Percentiles rank a stretch among this genome's conserved stretches.
These are phyloP conservation scores for Entomobrya proxima DNA, from an alignment of 2,888 invertebrate genomes.

Conservation along the genomic window DNA sequence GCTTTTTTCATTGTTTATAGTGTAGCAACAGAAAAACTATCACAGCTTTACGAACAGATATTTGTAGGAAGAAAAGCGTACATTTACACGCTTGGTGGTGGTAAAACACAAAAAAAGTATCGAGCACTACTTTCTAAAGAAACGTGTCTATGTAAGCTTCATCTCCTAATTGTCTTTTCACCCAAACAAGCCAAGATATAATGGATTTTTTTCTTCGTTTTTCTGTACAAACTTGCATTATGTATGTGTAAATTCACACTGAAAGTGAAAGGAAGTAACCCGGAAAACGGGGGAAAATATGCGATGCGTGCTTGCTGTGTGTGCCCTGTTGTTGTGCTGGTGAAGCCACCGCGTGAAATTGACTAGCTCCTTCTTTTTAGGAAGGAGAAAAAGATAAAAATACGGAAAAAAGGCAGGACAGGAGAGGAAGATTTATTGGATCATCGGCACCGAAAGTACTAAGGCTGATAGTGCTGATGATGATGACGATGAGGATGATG, in stretches of 20 bases:
- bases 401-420: not conserved
- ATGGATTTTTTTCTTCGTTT: not conserved
- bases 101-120: not conserved
- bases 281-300: not conserved
- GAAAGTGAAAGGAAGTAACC: not conserved
- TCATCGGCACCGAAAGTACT: not conserved
- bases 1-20: not conserved
- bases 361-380: not conserved
- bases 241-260: constrained; percentile 4
- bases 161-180: constrained; percentile 32
- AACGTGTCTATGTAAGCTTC: not conserved
- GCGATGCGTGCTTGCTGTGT: not conserved
- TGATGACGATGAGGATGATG: not conserved
- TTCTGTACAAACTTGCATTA: no score
- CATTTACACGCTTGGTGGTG: not conserved
- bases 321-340: not conserved
- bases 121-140: not conserved
- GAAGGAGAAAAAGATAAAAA: not conserved
- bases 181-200: constrained; percentile 26
- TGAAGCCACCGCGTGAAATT: constrained; percentile 3
- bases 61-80: no score
- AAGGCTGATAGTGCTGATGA: no score
- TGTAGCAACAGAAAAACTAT: no score
- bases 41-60: no score
- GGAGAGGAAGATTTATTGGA: constrained; percentile 31